Base-by-base conservation (phyloP, 2,113 vertebrate species). In the Larimichthys crocea region DNA sequence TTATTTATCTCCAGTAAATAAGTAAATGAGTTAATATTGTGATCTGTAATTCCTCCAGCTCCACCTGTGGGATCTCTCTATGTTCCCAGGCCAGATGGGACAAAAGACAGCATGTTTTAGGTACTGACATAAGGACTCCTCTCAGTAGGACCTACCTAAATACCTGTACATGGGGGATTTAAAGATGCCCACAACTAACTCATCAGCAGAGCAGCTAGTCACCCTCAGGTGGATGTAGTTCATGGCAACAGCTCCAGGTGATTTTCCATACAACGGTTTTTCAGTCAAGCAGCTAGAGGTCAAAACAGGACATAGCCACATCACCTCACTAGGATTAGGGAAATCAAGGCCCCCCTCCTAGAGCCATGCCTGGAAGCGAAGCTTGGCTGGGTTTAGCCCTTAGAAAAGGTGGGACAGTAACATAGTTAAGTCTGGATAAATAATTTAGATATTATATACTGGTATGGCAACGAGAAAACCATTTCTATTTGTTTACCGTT, bases 41-140 rank as follows among this genome's bases (percentile, higher is more conserved):
- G 35, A 9, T 40, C 7, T 40, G 35, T 40, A 40, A 40, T 40
- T 40, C 65, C 64, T 69, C 9, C 64, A 63, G 24, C 72, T 62
- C 31, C 10, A 55, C 59, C 59, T 76, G 24, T 20, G 52, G 50
- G 17, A 65, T 42, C 48, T 63, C 10, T 53, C 26, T 15, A 29
- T 49, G 14, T 65, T 60, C 29, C 42, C 44, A 46, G 46, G 31
- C 20, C 61, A 66, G 68, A 59, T 76, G 74, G 67, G 60, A 52
- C 55, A 50, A 22, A 65, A 22, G n/a, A 15, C 10, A 57, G 57
- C 17, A 50, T 78, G 56, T 63, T 69, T 72, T 14, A 29, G 22
- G 17, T 31, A 40, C 17, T 48, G 24, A 64, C 24, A n/a, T 22
- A 4, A 14, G 44, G 60, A 59, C 42, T 22, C 22, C 22, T 65